phyloP scores from a whole-genome alignment of 2,888 invertebrate genomes.

The Lathronympha strigana region DNA sequence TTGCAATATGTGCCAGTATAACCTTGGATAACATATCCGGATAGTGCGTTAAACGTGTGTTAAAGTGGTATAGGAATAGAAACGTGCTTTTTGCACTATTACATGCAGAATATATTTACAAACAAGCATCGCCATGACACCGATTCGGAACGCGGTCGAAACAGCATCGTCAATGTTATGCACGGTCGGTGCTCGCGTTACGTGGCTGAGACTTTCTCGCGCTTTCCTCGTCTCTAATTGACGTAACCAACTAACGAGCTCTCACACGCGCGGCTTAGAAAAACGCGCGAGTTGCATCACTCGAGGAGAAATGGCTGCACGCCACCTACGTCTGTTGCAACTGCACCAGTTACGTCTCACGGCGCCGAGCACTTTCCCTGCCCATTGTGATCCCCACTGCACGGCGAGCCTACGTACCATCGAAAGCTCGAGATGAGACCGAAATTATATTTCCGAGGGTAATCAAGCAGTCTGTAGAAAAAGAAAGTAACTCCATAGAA shows the following conservation, averaged over 20 bases:
- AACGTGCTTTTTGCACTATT: slow-evolving; percentile 59
- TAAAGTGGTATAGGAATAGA: slow-evolving; percentile 51
- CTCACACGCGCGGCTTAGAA: slow-evolving; percentile 76
- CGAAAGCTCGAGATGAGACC: slow-evolving; percentile 62
- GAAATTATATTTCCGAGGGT: slow-evolving; percentile 58
- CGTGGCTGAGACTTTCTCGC: slow-evolving; percentile 78
- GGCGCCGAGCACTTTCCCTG: slow-evolving; percentile 66
- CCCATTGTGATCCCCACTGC: slow-evolving; percentile 68
- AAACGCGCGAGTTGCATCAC: slow-evolving; percentile 80
- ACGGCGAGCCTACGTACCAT: slow-evolving; percentile 48
- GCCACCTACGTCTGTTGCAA: slow-evolving; percentile 72
- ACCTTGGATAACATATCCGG: slow-evolving; percentile 39
- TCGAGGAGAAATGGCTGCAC: slow-evolving; percentile 80
- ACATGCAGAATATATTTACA: slow-evolving; percentile 67
- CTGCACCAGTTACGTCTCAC: slow-evolving; percentile 72
- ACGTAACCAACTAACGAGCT: slow-evolving; percentile 77
- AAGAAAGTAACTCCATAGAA: slow-evolving; percentile 82
- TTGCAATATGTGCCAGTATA: slow-evolving; percentile 11
- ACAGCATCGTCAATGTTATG: slow-evolving; percentile 55
- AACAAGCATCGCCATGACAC: slow-evolving; percentile 78
- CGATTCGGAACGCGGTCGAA: slow-evolving; percentile 57
- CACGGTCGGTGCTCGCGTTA: slow-evolving; percentile 64
- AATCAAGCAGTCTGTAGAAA: slow-evolving; percentile 65
- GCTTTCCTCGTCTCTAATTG: slow-evolving; percentile 81
- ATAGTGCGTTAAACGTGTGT: slow-evolving; percentile 45